Evolutionary conservation across 1,140 invertebrate species (phyloP).

Genomic region (Bactericera cockerelli): DNA sequence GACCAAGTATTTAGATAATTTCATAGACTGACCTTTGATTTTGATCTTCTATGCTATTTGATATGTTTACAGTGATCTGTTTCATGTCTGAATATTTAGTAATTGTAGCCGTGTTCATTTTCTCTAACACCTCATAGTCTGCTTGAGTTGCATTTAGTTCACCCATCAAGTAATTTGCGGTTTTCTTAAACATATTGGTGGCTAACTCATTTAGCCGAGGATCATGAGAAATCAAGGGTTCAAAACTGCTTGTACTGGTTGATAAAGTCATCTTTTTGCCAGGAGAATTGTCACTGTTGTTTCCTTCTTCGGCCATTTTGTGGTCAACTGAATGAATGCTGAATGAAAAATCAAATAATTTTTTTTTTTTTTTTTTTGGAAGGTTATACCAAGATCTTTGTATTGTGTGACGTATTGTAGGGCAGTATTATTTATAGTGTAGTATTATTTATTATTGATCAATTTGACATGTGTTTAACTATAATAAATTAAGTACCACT

Average conservation of each 20-base stretch:
- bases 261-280: slow-evolving; percentile 35
- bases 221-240: slow-evolving; percentile 71
- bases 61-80: slow-evolving; percentile 56
- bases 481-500: no score
- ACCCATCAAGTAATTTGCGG: slow-evolving; percentile 74
- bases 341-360: no score
- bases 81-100: slow-evolving; percentile 71
- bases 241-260: slow-evolving; percentile 65
- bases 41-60: slow-evolving; percentile 29
- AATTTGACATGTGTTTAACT: no score
- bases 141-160: slow-evolving; percentile 70
- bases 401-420: no score
- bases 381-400: no score
- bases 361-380: no score
- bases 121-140: slow-evolving; percentile 65
- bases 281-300: background rate
- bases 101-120: slow-evolving; percentile 62
- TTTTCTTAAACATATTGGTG: slow-evolving; percentile 77
- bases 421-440: no score
- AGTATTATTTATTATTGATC: no score
- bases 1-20: no score
- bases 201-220: slow-evolving; percentile 72
- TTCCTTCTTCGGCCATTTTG: slow-evolving; percentile 12
- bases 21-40: slow-evolving; percentile 11
- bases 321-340: no score